Evolutionary conservation across 2,888 invertebrate species (phyloP).

Genomic region (Choristoneura rosaceana): DNA sequence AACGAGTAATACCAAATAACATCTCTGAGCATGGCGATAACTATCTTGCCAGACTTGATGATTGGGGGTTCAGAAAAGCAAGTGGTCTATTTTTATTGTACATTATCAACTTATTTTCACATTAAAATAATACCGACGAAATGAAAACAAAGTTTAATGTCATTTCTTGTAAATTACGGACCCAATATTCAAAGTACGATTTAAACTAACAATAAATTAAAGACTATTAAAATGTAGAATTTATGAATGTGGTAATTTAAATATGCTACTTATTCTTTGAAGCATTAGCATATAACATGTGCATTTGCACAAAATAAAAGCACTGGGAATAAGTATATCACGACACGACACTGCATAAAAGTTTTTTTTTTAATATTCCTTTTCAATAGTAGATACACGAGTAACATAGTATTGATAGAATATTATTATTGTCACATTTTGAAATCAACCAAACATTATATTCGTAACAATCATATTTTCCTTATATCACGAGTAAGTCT

Average conservation of each 20-base stretch:
- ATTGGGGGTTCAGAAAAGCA: no score
- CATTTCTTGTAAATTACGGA: neutral
- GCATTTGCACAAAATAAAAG: neutral
- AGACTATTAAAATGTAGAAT: neutral
- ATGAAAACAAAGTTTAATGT: neutral
- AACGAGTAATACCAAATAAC: no score
- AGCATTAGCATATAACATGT: neutral
- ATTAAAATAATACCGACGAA: neutral
- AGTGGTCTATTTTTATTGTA: neutral
- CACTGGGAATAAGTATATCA: slow-evolving; percentile 20
- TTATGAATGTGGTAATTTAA: neutral
- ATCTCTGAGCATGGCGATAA: no score
- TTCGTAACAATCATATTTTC: slow-evolving; percentile 9
- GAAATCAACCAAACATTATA: slow-evolving; percentile 13
- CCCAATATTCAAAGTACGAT: neutral
- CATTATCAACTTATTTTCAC: neutral
- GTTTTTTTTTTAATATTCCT: neutral
- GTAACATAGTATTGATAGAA: slow-evolving; percentile 21
- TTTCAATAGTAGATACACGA: slow-evolving; percentile 23
- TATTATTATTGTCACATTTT: slow-evolving; percentile 25
- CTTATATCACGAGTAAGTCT: slow-evolving; percentile 13
- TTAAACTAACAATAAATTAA: neutral
- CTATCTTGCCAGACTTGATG: no score
- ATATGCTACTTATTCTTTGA: neutral
- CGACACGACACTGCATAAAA: neutral